Percentiles rank a stretch among this genome's conserved stretches.
Evolutionary conservation across 1,140 invertebrate genomes (phyloP).

Genomic region (Euwallacea similis): DNA sequence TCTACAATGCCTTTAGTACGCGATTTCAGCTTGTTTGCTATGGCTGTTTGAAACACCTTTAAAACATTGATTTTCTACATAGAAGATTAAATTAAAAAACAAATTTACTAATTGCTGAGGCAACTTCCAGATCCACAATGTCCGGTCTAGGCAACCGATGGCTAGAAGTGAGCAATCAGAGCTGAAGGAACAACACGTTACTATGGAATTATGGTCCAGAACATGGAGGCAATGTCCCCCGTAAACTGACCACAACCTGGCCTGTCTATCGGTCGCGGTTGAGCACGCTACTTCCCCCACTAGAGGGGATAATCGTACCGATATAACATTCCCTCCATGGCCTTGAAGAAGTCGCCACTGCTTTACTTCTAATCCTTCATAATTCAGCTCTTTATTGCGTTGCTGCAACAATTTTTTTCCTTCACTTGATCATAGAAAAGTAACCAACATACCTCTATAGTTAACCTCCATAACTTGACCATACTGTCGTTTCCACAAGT

Average conservation of each 20-base stretch:
- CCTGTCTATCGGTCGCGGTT: slow-evolving; percentile 54
- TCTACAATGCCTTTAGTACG: slow-evolving; percentile 51
- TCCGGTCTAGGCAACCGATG: slow-evolving; percentile 61
- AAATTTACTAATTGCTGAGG: slow-evolving; percentile 58
- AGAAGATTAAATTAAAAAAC: neutral
- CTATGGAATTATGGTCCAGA: slow-evolving; percentile 61
- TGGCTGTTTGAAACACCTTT: slow-evolving; percentile 50
- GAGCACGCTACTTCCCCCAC: slow-evolving; percentile 53
- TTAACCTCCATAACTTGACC: slow-evolving; percentile 69
- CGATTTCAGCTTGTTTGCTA: slow-evolving; percentile 48
- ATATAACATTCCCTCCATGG: slow-evolving; percentile 62
- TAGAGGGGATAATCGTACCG: slow-evolving; percentile 59
- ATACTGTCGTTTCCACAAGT: slow-evolving; percentile 73
- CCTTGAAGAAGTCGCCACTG: slow-evolving; percentile 53
- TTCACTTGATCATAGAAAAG: neutral
- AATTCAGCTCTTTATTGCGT: slow-evolving; percentile 24
- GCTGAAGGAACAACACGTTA: slow-evolving; percentile 61
- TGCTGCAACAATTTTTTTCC: slow-evolving; percentile 23
- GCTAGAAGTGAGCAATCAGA: slow-evolving; percentile 57
- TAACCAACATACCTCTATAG: slow-evolving; percentile 7
- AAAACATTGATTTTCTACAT: slow-evolving; percentile 12
- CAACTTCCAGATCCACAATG: slow-evolving; percentile 60
- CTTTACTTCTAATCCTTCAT: slow-evolving; percentile 45
- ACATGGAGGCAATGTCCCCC: slow-evolving; percentile 61
- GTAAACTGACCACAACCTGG: slow-evolving; percentile 56